Evolutionary conservation across 2,113 vertebrate genomes (phyloP).

Genomic region (Lathamus discolor): DNA sequence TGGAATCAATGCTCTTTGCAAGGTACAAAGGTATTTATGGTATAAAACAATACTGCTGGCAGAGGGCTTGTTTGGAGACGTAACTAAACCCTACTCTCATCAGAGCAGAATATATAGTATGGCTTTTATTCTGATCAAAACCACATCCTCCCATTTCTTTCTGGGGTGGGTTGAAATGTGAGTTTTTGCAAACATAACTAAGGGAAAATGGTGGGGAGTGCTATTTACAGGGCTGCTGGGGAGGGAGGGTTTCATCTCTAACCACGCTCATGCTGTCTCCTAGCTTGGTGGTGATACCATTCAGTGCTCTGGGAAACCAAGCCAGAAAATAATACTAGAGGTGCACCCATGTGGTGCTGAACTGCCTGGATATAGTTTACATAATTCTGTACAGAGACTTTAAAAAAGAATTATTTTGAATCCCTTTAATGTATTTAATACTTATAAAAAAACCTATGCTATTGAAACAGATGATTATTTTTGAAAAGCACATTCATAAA

Average conservation of each 20-base stretch:
- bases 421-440: slow-evolving; percentile 68
- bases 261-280: slow-evolving; percentile 11
- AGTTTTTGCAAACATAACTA: neutral
- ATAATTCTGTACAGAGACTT: slow-evolving; percentile 56
- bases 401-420: slow-evolving; percentile 28
- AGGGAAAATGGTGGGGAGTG: neutral
- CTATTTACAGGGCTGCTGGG: slow-evolving; percentile 21
- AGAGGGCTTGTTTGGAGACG: neutral
- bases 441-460: slow-evolving; percentile 49
- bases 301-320: slow-evolving; percentile 45
- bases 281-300: neutral
- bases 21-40: slow-evolving; percentile 13
- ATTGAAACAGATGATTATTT: slow-evolving; percentile 5
- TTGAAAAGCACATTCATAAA: slow-evolving; percentile 60
- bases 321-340: slow-evolving; percentile 54
- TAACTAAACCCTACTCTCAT: slow-evolving; percentile 35
- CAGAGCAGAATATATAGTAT: slow-evolving; percentile 30
- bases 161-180: neutral
- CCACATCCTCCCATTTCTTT: neutral
- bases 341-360: slow-evolving; percentile 24
- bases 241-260: slow-evolving; percentile 18
- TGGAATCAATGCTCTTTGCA: slow-evolving; percentile 4
- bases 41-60: slow-evolving; percentile 60
- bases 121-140: slow-evolving; percentile 64
- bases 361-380: slow-evolving; percentile 50